Evolutionary conservation across 1,140 invertebrate genomes (phyloP).

Genomic region (Adoxophyes honmai): DNA sequence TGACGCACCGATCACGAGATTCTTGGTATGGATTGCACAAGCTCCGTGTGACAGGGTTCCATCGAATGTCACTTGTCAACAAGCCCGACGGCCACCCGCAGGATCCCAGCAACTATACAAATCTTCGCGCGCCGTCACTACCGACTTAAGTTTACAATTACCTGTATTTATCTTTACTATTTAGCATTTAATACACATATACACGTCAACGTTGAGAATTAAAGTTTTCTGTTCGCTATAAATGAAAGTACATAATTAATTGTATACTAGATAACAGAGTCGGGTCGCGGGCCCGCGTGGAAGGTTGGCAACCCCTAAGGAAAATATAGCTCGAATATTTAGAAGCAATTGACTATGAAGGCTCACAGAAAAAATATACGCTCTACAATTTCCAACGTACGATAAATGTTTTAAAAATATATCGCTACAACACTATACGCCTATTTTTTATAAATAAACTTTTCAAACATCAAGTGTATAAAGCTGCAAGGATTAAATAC

Average conservation of each 20-base stretch:
- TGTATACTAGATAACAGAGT: constrained; percentile 62
- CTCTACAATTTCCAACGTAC: constrained; percentile 21
- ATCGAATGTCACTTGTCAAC: too few species aligned
- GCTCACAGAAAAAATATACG: constrained; percentile 21
- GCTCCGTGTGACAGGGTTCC: too few species aligned
- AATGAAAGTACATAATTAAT: constrained; percentile 55
- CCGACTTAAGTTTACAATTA: constrained; percentile 40
- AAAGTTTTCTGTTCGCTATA: constrained; percentile 57
- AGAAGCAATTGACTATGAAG: constrained; percentile 16
- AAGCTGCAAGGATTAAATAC: background rate
- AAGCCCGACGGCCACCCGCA: too few species aligned
- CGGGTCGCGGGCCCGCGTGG: constrained; percentile 42
- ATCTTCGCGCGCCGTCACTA: constrained; percentile 55
- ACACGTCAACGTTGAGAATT: constrained; percentile 62
- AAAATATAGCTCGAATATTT: too few species aligned
- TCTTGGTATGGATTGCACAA: too few species aligned
- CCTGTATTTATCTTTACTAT: constrained; percentile 50
- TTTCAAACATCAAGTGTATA: constrained; percentile 12
- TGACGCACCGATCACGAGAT: too few species aligned
- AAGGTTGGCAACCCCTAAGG: background rate
- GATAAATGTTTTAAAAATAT: constrained; percentile 19
- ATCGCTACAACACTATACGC: constrained; percentile 8
- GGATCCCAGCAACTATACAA: background rate
- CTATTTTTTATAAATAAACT: constrained; percentile 12
- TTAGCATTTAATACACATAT: constrained; percentile 70